Base-by-base conservation (phyloP, 2,113 vertebrate genomes). In the Tragelaphus strepsiceros region DNA sequence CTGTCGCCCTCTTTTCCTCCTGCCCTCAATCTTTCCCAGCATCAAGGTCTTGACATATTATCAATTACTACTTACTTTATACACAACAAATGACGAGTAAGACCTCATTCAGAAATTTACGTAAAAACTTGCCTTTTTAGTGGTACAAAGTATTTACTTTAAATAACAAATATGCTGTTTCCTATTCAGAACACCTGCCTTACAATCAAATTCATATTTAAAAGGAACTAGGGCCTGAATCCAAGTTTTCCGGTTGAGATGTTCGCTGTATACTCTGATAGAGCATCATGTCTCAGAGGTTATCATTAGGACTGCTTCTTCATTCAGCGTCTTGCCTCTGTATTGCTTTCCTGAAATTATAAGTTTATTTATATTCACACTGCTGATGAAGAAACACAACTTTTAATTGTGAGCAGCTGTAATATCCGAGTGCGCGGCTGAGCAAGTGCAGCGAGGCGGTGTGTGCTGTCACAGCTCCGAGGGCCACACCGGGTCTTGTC, bases 391-490 rank as follows among this genome's bases (percentile, higher is more conserved):
- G 96, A 98, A 97, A 91, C 86, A 98, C 85, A 98, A 96, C 91
- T 97, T 98, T 98, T 98, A 99, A 99, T 97, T 99, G 98, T 98
- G 98, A 99, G 97, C 98, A 99, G 99, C 98, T 98, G 98, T 98
- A 99, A 98, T 98, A 98, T 97, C 97, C 32, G 97, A 98, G 96
- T 71, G 81, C 96, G 98, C 94, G 98, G 98, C 98, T 98, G 98
- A 97, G 97, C 98, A 97, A 51, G 74, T 1, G 89, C 16, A 98
- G 98, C 84, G 96, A 97, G 96, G 97, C 98, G 96, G 98, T 97
- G 97, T 96, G 91, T n/a, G 81, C 97, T 97, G 98, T 98, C 98
- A 96, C 97, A 98, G 98, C 96, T 98, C 54, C 89, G 89, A 97
- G 95, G 98, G 98, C 94, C 98, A 98, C 93, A 96, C 95, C 94